Conservation (phyloP, 2,113 vertebrate genomes). For the Neolamprologus fasciatus region DNA sequence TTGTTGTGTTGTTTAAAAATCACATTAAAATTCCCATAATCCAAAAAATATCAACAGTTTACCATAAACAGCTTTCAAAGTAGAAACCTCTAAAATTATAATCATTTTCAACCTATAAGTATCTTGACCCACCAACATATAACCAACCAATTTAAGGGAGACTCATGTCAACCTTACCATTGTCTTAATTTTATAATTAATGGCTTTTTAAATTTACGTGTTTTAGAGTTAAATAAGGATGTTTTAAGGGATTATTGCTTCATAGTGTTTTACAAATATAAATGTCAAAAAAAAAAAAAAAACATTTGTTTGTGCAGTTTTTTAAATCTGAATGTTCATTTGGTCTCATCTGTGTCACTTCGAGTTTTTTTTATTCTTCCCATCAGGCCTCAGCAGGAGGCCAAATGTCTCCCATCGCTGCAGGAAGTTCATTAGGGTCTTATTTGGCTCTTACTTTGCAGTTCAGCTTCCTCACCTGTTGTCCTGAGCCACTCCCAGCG, state of each 20-base stretch:
- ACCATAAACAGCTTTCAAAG: neutral
- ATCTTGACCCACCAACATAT: neutral
- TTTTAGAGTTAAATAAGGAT: neutral
- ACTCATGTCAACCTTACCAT: neutral
- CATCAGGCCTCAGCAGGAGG: neutral
- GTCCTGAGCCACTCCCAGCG: conserved; percentile 62
- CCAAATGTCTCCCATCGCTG: neutral
- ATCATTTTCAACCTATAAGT: neutral
- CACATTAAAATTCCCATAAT: neutral
- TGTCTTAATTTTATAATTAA: neutral
- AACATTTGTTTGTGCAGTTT: neutral
- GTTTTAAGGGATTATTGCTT: neutral
- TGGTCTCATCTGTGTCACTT: neutral
- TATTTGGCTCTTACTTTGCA: neutral
- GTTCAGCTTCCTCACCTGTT: conserved; percentile 67
- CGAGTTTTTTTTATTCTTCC: neutral
- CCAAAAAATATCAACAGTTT: neutral
- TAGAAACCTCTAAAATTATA: neutral
- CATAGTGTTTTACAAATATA: neutral
- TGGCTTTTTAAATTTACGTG: neutral
- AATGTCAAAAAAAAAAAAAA: neutral
- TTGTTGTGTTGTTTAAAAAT: neutral
- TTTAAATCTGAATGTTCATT: neutral
- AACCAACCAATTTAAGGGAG: neutral
- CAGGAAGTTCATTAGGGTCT: neutral